Conservation (phyloP, 2,888 invertebrate genomes). For the Drosophila melanosoma region DNA sequence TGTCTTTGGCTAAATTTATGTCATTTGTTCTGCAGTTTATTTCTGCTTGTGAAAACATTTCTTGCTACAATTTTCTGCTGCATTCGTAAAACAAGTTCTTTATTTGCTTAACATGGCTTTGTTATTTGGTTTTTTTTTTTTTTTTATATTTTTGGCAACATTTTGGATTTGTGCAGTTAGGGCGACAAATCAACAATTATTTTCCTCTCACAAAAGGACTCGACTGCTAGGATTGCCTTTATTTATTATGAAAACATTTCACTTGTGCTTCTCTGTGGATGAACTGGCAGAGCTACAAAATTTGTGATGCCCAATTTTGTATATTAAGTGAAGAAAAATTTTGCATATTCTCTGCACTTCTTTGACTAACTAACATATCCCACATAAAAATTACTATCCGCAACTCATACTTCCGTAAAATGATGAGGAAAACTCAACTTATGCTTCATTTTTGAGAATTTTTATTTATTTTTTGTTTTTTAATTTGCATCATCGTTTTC, state of each 20-base stretch:
- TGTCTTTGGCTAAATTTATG: constrained; percentile 65
- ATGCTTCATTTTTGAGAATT: constrained; percentile 19
- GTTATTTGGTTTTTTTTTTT: constrained; percentile 27
- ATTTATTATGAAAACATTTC: constrained; percentile 37
- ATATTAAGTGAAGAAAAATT: too few relatives aligned
- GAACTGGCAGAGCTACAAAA: neutral
- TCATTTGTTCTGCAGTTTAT: constrained; percentile 60
- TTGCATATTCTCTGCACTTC: neutral
- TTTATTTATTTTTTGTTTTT: constrained; percentile 37
- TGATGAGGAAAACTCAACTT: neutral
- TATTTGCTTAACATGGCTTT: constrained; percentile 71
- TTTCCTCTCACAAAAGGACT: neutral
- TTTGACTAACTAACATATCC: neutral
- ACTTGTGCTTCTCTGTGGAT: neutral
- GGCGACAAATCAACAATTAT: constrained; percentile 45
- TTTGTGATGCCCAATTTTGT: neutral
- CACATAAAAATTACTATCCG: neutral
- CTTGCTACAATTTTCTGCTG: constrained; percentile 20
- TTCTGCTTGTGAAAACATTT: constrained; percentile 36
- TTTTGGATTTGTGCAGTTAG: constrained; percentile 46
- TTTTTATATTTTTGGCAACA: neutral
- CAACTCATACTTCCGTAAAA: neutral
- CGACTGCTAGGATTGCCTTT: constrained; percentile 4
- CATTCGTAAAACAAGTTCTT: constrained; percentile 54
- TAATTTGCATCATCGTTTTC: constrained; percentile 80